These are phyloP conservation scores for Muntiacus reevesi DNA, from an alignment of 2,113 vertebrate genomes.

Conservation along the genomic window DNA sequence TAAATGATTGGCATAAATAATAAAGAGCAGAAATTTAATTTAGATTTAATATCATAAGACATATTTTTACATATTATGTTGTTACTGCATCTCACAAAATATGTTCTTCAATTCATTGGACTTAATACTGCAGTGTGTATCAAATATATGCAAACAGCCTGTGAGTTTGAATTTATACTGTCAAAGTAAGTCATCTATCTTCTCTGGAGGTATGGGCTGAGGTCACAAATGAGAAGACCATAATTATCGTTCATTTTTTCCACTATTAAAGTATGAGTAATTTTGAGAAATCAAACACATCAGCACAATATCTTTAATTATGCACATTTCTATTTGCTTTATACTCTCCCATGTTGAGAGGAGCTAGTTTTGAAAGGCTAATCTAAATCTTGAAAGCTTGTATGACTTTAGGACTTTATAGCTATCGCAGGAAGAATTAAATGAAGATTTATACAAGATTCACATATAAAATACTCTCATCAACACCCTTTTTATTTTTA, in stretches of 20 bases:
- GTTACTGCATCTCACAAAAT: neutral
- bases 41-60: constrained; percentile 17
- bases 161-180: constrained; percentile 1
- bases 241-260: neutral
- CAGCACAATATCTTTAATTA: neutral
- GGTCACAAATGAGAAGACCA: neutral
- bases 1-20: neutral
- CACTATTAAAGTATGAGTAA: neutral
- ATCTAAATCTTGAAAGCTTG: neutral
- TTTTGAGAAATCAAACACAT: constrained; percentile 11
- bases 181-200: neutral
- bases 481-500: neutral
- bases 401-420: neutral
- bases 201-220: neutral
- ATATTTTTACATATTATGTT: neutral
- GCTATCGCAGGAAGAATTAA: neutral
- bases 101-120: neutral
- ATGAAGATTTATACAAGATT: neutral
- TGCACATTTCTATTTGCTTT: neutral
- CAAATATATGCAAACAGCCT: neutral
- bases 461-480: neutral
- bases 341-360: neutral
- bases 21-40: constrained; percentile 8
- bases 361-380: neutral
- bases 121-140: neutral